These are phyloP conservation scores for Nothocercus nigrocapillus DNA, from an alignment of 2,113 vertebrate genomes.

Conservation along the genomic window DNA sequence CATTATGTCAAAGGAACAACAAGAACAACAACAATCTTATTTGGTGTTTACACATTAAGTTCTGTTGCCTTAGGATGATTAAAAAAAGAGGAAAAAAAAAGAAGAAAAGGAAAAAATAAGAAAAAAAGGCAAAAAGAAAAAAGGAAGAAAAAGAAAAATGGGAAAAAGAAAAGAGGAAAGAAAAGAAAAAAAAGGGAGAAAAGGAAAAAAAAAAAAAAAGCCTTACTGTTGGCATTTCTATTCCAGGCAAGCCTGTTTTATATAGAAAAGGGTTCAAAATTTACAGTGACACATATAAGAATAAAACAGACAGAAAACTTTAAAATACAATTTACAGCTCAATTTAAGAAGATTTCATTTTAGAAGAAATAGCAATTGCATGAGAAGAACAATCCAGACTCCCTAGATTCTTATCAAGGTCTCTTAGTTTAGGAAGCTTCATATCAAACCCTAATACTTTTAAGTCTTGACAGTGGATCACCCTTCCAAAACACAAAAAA, in stretches of 20 bases:
- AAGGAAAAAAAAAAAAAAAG: no score
- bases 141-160: no score
- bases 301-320: background rate
- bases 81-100: no score
- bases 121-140: no score
- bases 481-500: background rate
- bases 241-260: background rate
- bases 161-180: no score
- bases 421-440: background rate
- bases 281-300: background rate
- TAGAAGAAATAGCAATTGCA: background rate
- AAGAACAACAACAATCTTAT: background rate
- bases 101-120: no score
- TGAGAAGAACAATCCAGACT: background rate
- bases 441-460: background rate
- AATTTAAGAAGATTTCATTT: background rate
- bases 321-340: slow-evolving; percentile 1
- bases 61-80: background rate
- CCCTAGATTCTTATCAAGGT: background rate
- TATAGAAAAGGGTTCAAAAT: background rate
- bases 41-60: background rate
- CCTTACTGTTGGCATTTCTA: background rate
- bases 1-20: background rate
- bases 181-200: no score
- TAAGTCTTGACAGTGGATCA: background rate